These are phyloP conservation scores for Aegypius monachus DNA, from an alignment of 2,113 vertebrate species.

Conservation along the genomic window DNA sequence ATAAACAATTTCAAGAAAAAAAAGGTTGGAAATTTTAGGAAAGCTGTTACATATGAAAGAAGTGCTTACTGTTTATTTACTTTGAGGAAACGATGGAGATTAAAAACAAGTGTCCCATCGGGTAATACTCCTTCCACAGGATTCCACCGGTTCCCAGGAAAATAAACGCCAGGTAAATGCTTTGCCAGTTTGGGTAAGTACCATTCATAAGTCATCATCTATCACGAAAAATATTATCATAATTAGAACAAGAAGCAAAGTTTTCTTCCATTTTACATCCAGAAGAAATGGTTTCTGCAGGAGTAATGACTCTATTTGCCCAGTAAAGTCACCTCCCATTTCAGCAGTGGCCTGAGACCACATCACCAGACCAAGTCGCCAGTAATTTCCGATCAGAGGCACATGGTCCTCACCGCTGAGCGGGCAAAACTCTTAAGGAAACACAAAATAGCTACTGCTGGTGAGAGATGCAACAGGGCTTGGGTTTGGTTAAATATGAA, in stretches of 20 bases:
- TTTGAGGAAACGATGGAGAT: constrained; percentile 87
- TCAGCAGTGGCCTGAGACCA: neutral
- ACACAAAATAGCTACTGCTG: neutral
- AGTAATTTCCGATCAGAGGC: neutral
- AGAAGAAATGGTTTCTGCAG: neutral
- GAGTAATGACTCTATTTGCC: neutral
- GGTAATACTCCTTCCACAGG: constrained; percentile 73
- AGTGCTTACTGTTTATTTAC: constrained; percentile 89
- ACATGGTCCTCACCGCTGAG: neutral
- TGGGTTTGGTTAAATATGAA: neutral
- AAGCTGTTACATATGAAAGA: constrained; percentile 66
- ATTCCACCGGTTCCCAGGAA: constrained; percentile 89
- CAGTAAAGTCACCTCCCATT: neutral
- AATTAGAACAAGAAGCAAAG: neutral
- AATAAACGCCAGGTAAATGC: constrained; percentile 84
- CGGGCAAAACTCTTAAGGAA: neutral
- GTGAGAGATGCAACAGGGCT: neutral
- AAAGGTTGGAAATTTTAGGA: constrained; percentile 53
- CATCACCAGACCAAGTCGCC: neutral
- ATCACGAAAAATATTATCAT: neutral
- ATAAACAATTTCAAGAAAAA: constrained; percentile 62
- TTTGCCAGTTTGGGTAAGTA: constrained; percentile 89
- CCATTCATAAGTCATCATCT: constrained; percentile 99
- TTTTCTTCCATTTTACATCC: neutral
- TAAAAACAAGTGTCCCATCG: constrained; percentile 84